Conservation (phyloP, 2,113 vertebrate species). For the Antigone vipio region DNA sequence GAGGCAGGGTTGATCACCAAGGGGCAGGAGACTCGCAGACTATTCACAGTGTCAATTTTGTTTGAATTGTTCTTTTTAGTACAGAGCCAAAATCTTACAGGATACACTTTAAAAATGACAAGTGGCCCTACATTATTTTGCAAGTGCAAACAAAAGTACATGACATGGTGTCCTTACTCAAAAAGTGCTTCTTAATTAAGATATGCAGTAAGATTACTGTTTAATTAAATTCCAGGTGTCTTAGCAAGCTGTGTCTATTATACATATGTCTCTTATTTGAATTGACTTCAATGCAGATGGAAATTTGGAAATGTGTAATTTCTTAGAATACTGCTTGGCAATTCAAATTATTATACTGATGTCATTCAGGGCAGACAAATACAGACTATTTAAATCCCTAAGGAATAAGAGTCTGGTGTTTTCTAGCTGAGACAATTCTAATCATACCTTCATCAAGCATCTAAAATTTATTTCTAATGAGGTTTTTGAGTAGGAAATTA, state of each 20-base stretch:
- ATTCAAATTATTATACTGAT: neutral
- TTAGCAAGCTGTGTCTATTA: neutral
- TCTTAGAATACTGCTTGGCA: slow-evolving; percentile 21
- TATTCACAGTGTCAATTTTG: neutral
- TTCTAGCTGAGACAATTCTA: neutral
- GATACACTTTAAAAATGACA: neutral
- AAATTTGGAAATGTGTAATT: slow-evolving; percentile 36
- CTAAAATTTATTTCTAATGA: neutral
- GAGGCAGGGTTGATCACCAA: neutral
- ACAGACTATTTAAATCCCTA: neutral
- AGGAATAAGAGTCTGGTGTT: neutral
- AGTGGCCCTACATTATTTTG: neutral
- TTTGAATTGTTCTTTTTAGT: neutral
- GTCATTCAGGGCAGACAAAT: neutral
- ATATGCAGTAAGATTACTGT: neutral
- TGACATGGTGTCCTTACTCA: neutral
- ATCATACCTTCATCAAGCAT: neutral
- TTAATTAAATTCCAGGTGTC: neutral
- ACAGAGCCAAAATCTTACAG: neutral
- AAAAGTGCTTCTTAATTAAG: neutral
- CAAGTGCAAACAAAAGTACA: neutral
- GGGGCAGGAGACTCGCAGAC: neutral
- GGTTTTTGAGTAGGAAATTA: neutral
- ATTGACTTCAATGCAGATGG: neutral
- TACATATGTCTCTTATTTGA: neutral